A percentile compares a stretch with the other conserved stretches of the same genome.
Evolutionary conservation across 2,888 invertebrate species (phyloP).

Genomic region (Tenthredo amoena): DNA sequence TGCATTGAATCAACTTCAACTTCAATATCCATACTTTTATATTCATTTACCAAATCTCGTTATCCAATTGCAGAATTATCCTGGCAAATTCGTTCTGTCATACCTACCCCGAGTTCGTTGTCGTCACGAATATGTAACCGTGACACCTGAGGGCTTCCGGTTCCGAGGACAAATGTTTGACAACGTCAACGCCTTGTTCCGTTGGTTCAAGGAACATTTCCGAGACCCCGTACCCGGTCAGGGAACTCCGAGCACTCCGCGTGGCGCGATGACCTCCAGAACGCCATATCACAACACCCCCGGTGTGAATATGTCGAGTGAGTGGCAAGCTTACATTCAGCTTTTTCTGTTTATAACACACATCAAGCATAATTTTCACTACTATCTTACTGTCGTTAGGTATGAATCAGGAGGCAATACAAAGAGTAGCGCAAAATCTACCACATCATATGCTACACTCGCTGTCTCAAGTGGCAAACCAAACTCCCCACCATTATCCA

Average conservation of each 20-base stretch:
- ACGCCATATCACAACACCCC: slow-evolving; percentile 82
- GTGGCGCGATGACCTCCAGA: slow-evolving; percentile 80
- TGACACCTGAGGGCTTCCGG: slow-evolving; percentile 95
- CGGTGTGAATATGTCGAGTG: slow-evolving; percentile 73
- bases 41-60: slow-evolving; percentile 23
- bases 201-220: slow-evolving; percentile 99
- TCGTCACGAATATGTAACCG: slow-evolving; percentile 95
- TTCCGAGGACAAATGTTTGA: slow-evolving; percentile 95
- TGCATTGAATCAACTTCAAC: neutral
- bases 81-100: slow-evolving; percentile 96
- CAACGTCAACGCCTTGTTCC: slow-evolving; percentile 88
- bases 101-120: slow-evolving; percentile 93
- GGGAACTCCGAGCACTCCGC: slow-evolving; percentile 87
- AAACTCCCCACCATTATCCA: slow-evolving; percentile 84
- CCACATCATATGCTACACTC: slow-evolving; percentile 87
- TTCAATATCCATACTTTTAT: neutral
- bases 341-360: neutral
- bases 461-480: slow-evolving; percentile 86
- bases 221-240: slow-evolving; percentile 90
- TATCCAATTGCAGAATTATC: slow-evolving; percentile 82
- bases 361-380: neutral
- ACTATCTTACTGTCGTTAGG: slow-evolving; percentile 71
- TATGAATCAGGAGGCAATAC: slow-evolving; percentile 85
- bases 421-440: slow-evolving; percentile 85
- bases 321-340: slow-evolving; percentile 56